Base-by-base conservation (phyloP, 2,888 invertebrate genomes). In the Ochropleura leucogaster region DNA sequence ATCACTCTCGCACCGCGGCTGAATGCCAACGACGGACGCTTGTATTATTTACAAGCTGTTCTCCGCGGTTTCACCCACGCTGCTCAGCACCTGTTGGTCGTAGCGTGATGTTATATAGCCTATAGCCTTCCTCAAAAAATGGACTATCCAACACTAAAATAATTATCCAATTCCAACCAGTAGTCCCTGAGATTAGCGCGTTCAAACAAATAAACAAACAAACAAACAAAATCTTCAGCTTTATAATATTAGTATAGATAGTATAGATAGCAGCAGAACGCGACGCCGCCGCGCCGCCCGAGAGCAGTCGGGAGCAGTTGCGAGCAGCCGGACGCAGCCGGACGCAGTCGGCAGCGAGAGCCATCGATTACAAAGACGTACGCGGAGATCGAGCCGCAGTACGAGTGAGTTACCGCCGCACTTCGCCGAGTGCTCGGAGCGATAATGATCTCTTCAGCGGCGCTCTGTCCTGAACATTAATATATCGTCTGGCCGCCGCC, bases 11-110 rank as follows among this genome's bases (percentile, higher is more conserved):
- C 46, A 20, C 18, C 10, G 53, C 62, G 47, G 40, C 47, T 20
- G 46, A 74, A 73, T 53, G 73, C 49, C 46, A 62, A 62, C 73
- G 60, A 62, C 60, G 16, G 44, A 72, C 40, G 30, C 47, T 59
- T 18, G 12, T 62, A 62, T 73, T 40, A 62, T 73, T 46, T 40
- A 62, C n/a, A n/a, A n/a, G n/a, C n/a, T n/a, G n/a, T n/a, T n/a
- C n/a, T n/a, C n/a, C n/a, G n/a, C n/a, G n/a, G n/a, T n/a, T n/a
- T n/a, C n/a, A n/a, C n/a, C n/a, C n/a, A n/a, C n/a, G n/a, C n/a
- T n/a, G n/a, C n/a, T n/a, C n/a, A n/a, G n/a, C n/a, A n/a, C n/a
- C n/a, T n/a, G n/a, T n/a, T n/a, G n/a, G n/a, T n/a, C n/a, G n/a
- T n/a, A n/a, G n/a, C n/a, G n/a, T n/a, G n/a, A n/a, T n/a, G n/a